Evolutionary conservation across 2,797 vertebrate genomes (phyloP), one percentile per base, ranked within the genome.

Genomic region (Mallotus villosus): DNA sequence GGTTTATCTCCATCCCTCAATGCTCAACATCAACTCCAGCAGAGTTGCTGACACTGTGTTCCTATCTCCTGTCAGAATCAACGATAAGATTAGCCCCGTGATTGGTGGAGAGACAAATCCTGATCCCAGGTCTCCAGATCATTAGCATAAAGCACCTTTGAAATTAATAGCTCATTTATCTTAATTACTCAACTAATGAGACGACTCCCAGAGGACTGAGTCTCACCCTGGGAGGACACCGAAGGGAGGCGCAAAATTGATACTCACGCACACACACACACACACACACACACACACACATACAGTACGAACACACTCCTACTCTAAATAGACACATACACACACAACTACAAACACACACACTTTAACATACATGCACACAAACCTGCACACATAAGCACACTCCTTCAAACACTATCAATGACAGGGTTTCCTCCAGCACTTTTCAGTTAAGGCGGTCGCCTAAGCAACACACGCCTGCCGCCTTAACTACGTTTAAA

Each of bases 101-200:
- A 90, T 75, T 83, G 76, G 78, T 82, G 68, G 74, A 46, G 77
- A 84, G 76, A 86, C 82, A 88, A 87, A 87, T 87, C 86, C 88
- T 89, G 87, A 86, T 89, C 88, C 89, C 68, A 83, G 84, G 84
- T 82, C 90, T 88, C 86, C 86, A 87, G 85, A 90, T 92, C 90
- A 91, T 94, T 92, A 92, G 87, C 87, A 91, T 89, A 89, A 90
- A 92, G 93, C 90, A 87, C 86, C 84, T 84, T 84, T 81, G 92
- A 93, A 94, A 94, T 94, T 94, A 94, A 93, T 93, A 91, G 79
- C 87, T 88, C 86, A 82, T 94, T 94, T 93, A 94, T 94, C 92
- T 93, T 93, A 94, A 94, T 94, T 93, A 93, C 92, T 72, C 85
- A 91, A 88, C 90, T 94, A 94, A 94, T 94, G 92, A 91, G 91